phyloP scores from a whole-genome alignment of 2,797 vertebrate species.

The Neostethus bicornis region DNA sequence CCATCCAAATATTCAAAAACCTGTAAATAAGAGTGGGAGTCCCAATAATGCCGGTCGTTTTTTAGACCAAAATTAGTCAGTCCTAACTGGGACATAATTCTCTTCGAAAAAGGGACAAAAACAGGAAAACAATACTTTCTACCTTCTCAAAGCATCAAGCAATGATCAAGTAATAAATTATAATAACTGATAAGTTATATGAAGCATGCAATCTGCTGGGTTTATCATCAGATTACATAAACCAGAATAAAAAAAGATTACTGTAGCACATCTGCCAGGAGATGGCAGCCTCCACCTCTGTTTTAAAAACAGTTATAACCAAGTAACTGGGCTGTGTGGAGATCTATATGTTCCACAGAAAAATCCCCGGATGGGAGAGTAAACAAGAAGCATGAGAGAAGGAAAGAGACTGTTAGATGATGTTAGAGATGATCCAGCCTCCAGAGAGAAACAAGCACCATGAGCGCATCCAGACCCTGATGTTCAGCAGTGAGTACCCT shows the following conservation, averaged over 20 bases:
- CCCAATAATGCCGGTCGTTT: too few relatives aligned
- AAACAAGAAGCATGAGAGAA: slow-evolving; percentile 58
- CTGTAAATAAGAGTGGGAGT: too few relatives aligned
- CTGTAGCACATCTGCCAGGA: slow-evolving; percentile 50
- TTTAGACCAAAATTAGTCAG: too few relatives aligned
- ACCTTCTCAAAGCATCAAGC: too few relatives aligned
- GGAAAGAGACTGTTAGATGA: slow-evolving; percentile 13
- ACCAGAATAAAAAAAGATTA: slow-evolving; percentile 18
- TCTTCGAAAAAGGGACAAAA: too few relatives aligned
- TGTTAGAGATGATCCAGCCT: background rate
- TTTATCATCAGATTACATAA: slow-evolving; percentile 52
- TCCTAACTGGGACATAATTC: too few relatives aligned
- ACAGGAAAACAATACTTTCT: too few relatives aligned
- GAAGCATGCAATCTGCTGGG: slow-evolving; percentile 21
- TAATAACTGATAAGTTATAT: slow-evolving; percentile 9
- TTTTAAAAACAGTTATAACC: slow-evolving; percentile 7
- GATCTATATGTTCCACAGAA: slow-evolving; percentile 13
- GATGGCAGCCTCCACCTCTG: slow-evolving; percentile 53
- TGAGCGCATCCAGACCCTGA: slow-evolving; percentile 10
- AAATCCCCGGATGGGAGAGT: slow-evolving; percentile 57
- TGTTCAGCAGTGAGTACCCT: slow-evolving; percentile 54
- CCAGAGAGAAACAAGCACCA: background rate
- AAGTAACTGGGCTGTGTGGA: slow-evolving; percentile 1
- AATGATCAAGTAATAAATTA: too few relatives aligned
- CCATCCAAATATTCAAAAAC: too few relatives aligned